Evolutionary conservation across 2,113 vertebrate genomes (phyloP), one percentile per base, ranked within the genome.

Genomic region (Sclerurus mexicanus): DNA sequence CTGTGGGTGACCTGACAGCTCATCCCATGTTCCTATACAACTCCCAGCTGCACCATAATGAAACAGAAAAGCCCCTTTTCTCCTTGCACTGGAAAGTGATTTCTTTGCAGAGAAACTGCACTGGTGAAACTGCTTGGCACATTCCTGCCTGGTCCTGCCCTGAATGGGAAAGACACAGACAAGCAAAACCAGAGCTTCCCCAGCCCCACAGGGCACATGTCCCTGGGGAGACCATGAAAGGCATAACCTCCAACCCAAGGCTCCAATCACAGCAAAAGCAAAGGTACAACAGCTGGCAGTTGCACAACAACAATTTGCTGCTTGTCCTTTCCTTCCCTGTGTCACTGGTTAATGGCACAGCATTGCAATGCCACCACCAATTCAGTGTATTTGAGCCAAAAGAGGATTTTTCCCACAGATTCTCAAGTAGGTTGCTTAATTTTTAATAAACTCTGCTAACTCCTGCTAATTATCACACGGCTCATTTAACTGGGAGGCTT

Each of bases 361-460:
- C 53, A 12, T 15, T 15, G 40, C 35, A 75, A n/a, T 9, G 24
- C 71, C 92, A 52, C 35, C 59, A 72, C 42, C 16, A 52, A 84
- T 50, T 82, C 47, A 28, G 39, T 14, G 35, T 49, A 30, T 47
- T 52, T 53, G 53, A 95, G 79, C 89, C 76, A 63, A 81, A 93
- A 85, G 42, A 50, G 13, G n/a, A 5, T 25, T 80, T 79, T 58
- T 6, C 58, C 35, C 30, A 9, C 64, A 71, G 87, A 85, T 95
- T 88, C 76, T 69, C 0, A 0, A 93, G 62, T 52, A 90, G 72
- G 73, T 83, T 83, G 87, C 92, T 97, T 96, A 92, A 96, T 96
- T 96, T 96, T 97, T 96, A 97, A 97, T 96, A 93, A 96, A 94
- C 86, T 90, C 90, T 7, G 7, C 92, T 91, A 95, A 93, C 79